These are phyloP conservation scores for Sminthurides bifidus DNA, from an alignment of 1,140 invertebrate species.

Conservation along the genomic window DNA sequence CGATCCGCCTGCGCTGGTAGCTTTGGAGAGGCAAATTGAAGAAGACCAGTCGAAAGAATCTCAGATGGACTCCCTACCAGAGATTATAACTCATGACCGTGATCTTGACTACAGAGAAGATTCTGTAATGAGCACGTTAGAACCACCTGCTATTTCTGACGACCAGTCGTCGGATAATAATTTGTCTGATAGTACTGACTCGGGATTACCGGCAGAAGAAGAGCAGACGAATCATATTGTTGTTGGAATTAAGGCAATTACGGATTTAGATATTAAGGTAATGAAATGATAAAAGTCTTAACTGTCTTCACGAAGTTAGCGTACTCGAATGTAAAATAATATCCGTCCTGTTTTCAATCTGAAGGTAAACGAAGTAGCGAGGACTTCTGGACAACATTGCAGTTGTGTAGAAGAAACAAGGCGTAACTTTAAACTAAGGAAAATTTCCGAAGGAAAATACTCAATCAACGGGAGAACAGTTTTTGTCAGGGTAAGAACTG, in stretches of 20 bases:
- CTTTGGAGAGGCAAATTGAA: conserved; percentile 81
- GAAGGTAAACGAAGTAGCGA: conserved; percentile 37
- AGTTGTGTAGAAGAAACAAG: conserved; percentile 32
- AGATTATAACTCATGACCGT: conserved; percentile 5
- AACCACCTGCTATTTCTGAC: neutral
- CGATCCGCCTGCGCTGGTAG: conserved; percentile 75
- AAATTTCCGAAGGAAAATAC: conserved; percentile 68
- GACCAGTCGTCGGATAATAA: conserved; percentile 7
- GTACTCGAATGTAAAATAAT: too few relatives aligned
- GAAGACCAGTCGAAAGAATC: conserved; percentile 39
- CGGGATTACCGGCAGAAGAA: conserved; percentile 18
- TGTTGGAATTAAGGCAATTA: conserved; percentile 44
- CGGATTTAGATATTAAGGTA: conserved; percentile 43
- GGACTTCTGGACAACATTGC: conserved; percentile 33
- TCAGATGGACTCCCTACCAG: neutral
- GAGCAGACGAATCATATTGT: conserved; percentile 34
- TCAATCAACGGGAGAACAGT: conserved; percentile 68
- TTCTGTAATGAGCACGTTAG: neutral
- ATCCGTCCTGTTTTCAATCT: too few relatives aligned
- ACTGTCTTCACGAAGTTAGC: neutral
- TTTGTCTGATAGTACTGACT: conserved; percentile 27
- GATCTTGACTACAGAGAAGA: conserved; percentile 24
- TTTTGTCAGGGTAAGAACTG: conserved; percentile 52
- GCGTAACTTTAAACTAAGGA: conserved; percentile 51
- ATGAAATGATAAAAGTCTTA: conserved; percentile 12